Conservation (phyloP, 2,113 vertebrate species). For the Grantiella picta region DNA sequence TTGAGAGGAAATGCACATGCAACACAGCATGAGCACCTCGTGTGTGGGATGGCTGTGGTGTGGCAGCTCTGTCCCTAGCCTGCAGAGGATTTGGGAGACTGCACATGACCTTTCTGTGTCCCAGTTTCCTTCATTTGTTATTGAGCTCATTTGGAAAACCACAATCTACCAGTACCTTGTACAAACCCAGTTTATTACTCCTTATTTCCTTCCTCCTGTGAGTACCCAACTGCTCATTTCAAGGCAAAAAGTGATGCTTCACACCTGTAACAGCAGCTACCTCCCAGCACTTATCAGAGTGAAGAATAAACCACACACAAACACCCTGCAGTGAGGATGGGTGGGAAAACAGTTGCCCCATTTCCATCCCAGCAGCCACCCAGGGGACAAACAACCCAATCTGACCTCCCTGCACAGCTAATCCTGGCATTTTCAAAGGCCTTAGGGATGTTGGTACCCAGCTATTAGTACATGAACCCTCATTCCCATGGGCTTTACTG, state of each 20-base stretch:
- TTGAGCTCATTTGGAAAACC: background rate
- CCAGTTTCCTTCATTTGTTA: background rate
- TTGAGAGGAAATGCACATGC: background rate
- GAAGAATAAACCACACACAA: background rate
- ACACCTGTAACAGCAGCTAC: background rate
- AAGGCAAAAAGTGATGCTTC: background rate
- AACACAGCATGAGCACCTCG: background rate
- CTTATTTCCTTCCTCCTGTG: background rate
- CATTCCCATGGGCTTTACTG: background rate
- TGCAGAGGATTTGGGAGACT: background rate
- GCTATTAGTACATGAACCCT: background rate
- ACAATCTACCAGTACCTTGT: background rate
- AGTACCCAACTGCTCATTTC: background rate
- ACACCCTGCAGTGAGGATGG: background rate
- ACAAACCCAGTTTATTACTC: background rate
- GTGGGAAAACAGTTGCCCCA: background rate
- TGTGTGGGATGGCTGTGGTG: background rate
- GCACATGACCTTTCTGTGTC: background rate
- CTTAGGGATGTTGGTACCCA: background rate
- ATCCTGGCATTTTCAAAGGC: background rate
- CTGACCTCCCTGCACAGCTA: background rate
- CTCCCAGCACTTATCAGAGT: background rate
- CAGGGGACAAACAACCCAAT: background rate
- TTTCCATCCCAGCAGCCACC: background rate
- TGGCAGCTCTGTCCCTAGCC: background rate